Base-by-base conservation (phyloP, 2,113 vertebrate genomes). In the Ramphastos sulfuratus region DNA sequence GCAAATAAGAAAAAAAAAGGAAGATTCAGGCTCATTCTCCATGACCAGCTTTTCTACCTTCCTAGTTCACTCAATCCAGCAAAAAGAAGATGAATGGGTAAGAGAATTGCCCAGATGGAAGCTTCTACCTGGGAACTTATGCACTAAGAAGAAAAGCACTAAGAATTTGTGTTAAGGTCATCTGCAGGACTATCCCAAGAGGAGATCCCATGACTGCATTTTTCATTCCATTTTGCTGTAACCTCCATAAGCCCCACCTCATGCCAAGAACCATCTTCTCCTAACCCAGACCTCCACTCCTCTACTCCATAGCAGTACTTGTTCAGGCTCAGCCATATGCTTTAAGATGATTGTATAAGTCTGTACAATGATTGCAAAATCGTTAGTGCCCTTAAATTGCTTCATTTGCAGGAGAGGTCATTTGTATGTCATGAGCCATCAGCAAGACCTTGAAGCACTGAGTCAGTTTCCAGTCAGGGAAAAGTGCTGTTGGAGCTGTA, bases 171-270 rank as follows among this genome's bases (percentile, higher is more conserved):
- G 17, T 35, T 66, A 75, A 70, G 4, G 37, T 56, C 23, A 4
- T 16, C n/a, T 39, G 23, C 44, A 6, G 37, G 33, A 37, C 25
- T 58, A 17, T 19, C 11, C 19, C 10, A 18, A 14, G 2, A 37
- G 1, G 42, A 2, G 3, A 72, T 15, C 8, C 44, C 8, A 8
- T 0, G 1, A 19, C 18, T 64, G 35, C 9, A 7, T 24, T 71
- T 75, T 63, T 67, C 11, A 33, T 67, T 72, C 18, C 2, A 1
- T 78, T 92, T 78, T 75, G 14, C 21, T 60, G 20, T 25, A 69
- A 66, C 10, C 4, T 79, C 16, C 28, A 9, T 19, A 54, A 52
- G 4, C 4, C 2, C 16, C 6, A 24, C 23, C 19, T 60, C 7
- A 8, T 79, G 69, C 59, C 54, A 76, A 79, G 91, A 18, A 4